These are phyloP conservation scores for Bos indicus DNA, from an alignment of 2,113 vertebrate species.

Conservation along the genomic window DNA sequence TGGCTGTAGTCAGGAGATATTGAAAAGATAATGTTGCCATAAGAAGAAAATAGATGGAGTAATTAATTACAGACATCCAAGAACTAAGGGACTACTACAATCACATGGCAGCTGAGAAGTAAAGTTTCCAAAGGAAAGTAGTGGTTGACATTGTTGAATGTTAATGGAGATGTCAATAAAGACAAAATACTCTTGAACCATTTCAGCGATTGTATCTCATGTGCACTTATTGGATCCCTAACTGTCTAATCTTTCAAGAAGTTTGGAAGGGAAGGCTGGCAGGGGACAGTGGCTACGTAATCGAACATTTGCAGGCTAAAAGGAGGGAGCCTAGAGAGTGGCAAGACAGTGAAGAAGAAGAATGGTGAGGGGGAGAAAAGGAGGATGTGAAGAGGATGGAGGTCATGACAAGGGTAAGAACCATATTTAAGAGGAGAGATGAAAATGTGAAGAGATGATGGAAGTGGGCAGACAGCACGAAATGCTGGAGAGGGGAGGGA, in stretches of 20 bases:
- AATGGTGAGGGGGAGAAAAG: background rate
- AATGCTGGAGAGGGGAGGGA: background rate
- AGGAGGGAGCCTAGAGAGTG: background rate
- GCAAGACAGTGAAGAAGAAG: background rate
- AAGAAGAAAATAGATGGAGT: background rate
- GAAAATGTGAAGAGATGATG: background rate
- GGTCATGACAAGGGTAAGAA: background rate
- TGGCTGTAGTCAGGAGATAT: background rate
- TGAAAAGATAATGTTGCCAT: background rate
- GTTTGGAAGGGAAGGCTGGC: background rate
- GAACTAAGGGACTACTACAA: background rate
- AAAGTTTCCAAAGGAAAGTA: background rate
- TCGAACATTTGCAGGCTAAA: background rate
- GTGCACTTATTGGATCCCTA: background rate
- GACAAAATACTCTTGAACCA: slow-evolving; percentile 8
- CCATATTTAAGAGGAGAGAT: background rate
- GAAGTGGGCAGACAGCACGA: background rate
- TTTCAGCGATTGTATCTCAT: background rate
- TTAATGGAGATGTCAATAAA: background rate
- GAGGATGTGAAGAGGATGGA: background rate
- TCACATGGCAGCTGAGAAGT: background rate
- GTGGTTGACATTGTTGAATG: background rate
- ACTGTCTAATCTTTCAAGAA: slow-evolving; percentile 1
- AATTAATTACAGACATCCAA: background rate
- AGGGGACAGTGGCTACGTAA: background rate